phyloP scores from a whole-genome alignment of 2,113 vertebrate species.

The Arizona elegans region DNA sequence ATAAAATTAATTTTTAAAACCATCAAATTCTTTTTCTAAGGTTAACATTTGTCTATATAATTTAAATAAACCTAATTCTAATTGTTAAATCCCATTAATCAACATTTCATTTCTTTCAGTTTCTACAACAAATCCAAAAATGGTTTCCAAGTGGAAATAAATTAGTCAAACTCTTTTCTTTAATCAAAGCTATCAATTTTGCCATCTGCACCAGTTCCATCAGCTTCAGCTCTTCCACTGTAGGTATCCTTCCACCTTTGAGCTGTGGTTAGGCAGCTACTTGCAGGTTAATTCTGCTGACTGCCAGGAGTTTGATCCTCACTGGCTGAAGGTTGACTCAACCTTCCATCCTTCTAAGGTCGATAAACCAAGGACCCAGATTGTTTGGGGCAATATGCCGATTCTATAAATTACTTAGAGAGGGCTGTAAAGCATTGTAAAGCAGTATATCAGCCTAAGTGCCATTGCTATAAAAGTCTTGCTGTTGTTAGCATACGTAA shows the following conservation, averaged over 20 bases:
- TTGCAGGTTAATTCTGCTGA: background rate
- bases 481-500: background rate
- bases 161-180: background rate
- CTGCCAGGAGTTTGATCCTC: background rate
- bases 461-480: background rate
- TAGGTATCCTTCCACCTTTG: background rate
- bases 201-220: background rate
- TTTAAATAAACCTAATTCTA: background rate
- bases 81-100: background rate
- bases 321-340: background rate
- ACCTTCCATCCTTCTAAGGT: background rate
- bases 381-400: background rate
- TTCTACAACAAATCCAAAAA: background rate
- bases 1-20: background rate
- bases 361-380: background rate
- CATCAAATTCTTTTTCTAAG: background rate
- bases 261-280: background rate
- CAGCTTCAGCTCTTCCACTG: background rate
- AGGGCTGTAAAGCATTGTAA: background rate
- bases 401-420: background rate
- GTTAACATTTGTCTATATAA: background rate
- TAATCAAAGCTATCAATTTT: background rate
- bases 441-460: background rate
- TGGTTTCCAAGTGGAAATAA: background rate
- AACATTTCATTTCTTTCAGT: background rate